These are phyloP conservation scores for Barbus barbus DNA, from an alignment of 2,113 vertebrate genomes.

Conservation along the genomic window DNA sequence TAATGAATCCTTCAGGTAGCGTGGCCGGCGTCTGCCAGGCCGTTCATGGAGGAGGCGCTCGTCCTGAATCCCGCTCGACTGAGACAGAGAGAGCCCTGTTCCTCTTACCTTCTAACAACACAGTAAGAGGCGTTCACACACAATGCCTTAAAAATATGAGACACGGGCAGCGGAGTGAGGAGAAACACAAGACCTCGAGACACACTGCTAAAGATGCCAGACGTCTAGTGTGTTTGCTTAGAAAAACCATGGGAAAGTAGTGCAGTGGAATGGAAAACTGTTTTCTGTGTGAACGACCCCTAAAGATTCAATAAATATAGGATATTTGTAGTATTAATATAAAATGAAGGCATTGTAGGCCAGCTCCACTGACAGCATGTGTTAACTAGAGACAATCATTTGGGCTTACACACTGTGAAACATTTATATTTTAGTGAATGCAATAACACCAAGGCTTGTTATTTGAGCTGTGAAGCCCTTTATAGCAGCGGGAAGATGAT, in stretches of 20 bases:
- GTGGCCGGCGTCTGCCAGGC: conserved; percentile 35
- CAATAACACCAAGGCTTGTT: background rate
- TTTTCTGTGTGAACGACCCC: background rate
- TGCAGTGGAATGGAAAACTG: background rate
- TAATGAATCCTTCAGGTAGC: conserved; percentile 58
- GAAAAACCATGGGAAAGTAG: background rate
- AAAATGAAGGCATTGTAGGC: background rate
- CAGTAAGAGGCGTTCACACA: background rate
- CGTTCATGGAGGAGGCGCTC: conserved; percentile 10
- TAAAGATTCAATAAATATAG: background rate
- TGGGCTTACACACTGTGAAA: background rate
- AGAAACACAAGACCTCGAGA: no score
- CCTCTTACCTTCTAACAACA: background rate
- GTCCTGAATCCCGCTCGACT: background rate
- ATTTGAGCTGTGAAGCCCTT: background rate
- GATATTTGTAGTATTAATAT: background rate
- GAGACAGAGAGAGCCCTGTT: background rate
- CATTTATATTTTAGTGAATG: background rate
- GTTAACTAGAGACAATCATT: background rate
- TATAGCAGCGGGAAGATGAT: background rate
- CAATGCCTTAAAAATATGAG: no score
- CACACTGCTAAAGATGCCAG: no score
- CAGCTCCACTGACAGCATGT: background rate
- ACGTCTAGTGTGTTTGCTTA: no score
- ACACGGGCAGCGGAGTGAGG: no score